phyloP scores from a whole-genome alignment of 1,140 invertebrate species.

The Drosophila oshimai region DNA sequence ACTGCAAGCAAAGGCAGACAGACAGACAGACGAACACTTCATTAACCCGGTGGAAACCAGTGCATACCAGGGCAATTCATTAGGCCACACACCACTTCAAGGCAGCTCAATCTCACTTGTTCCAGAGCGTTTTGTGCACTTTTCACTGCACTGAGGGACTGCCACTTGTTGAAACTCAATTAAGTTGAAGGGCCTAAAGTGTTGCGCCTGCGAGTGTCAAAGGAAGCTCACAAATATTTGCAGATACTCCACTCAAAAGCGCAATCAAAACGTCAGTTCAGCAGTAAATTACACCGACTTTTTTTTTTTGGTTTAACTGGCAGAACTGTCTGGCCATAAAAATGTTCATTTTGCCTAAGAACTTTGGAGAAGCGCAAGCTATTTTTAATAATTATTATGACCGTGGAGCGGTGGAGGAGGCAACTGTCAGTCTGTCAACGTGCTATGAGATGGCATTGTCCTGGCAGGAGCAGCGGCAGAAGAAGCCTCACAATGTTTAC shows the following conservation, averaged over 20 bases:
- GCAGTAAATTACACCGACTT: slow-evolving; percentile 55
- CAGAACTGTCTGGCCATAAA: neutral
- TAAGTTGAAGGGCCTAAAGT: slow-evolving; percentile 45
- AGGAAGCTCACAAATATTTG: slow-evolving; percentile 64
- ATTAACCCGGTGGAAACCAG: slow-evolving; percentile 12
- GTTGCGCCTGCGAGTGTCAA: slow-evolving; percentile 47
- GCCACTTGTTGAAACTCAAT: slow-evolving; percentile 68
- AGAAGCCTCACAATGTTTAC: slow-evolving; percentile 56
- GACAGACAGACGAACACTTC: slow-evolving; percentile 15
- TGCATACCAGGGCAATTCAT: slow-evolving; percentile 23
- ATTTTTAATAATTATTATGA: slow-evolving; percentile 76
- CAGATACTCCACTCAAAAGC: slow-evolving; percentile 46
- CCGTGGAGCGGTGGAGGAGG: neutral
- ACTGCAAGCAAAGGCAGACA: neutral
- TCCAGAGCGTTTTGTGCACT: slow-evolving; percentile 9
- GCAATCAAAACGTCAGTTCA: slow-evolving; percentile 71
- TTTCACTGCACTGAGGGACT: neutral
- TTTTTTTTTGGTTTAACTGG: neutral
- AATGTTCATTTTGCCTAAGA: slow-evolving; percentile 33
- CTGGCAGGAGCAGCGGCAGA: slow-evolving; percentile 8
- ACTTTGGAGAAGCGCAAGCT: slow-evolving; percentile 44
- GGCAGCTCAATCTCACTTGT: neutral
- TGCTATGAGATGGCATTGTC: slow-evolving; percentile 28
- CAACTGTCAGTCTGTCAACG: slow-evolving; percentile 53
- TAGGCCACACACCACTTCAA: slow-evolving; percentile 5